Base-by-base conservation (phyloP, 1,140 invertebrate genomes). In the Glossosoma conforme region DNA sequence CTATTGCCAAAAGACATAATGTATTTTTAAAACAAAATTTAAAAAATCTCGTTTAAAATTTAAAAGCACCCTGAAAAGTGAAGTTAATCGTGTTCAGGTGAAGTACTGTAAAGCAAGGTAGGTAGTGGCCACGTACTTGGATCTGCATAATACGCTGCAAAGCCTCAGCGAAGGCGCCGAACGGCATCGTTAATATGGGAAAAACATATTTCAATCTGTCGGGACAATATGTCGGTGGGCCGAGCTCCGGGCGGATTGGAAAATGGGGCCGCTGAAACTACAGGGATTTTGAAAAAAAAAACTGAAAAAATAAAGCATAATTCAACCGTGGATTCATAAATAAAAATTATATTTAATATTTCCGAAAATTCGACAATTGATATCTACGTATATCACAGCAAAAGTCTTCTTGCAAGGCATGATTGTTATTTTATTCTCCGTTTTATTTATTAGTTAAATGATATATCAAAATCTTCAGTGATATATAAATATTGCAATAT, bases 151-250 rank as follows among this genome's bases (percentile, higher is more conserved):
- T n/a, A n/a, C n/a, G n/a, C n/a, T n/a, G n/a, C n/a, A n/a, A n/a
- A n/a, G n/a, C n/a, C n/a, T n/a, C n/a, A n/a, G n/a, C n/a, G n/a
- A n/a, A n/a, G n/a, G n/a, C n/a, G n/a, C n/a, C n/a, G n/a, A n/a
- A n/a, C 48, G 44, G 15, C 19, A 42, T 56, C 54, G 54, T 52
- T 56, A 56, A 56, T 56, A 56, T 52, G 48, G 54, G 48, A 56
- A 56, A 56, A 56, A 52, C 54, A 57, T 57, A 57, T 57, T 57
- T 57, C 50, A 57, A 52, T 53, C 43, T 57, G 55, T 49, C 55
- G 41, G 50, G 49, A 52, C 55, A 57, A 57, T 52, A 57, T 52
- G 55, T 57, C 55, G 55, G 48, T 19, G 13, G 47, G 21, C 33
- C 8, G 40, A 15, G 13, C 13, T 28, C 18, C 22, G 17, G 45